Percentiles rank a stretch among this genome's conserved stretches.
phyloP scores from a whole-genome alignment of 2,888 invertebrate species.

The Belgica antarctica region DNA sequence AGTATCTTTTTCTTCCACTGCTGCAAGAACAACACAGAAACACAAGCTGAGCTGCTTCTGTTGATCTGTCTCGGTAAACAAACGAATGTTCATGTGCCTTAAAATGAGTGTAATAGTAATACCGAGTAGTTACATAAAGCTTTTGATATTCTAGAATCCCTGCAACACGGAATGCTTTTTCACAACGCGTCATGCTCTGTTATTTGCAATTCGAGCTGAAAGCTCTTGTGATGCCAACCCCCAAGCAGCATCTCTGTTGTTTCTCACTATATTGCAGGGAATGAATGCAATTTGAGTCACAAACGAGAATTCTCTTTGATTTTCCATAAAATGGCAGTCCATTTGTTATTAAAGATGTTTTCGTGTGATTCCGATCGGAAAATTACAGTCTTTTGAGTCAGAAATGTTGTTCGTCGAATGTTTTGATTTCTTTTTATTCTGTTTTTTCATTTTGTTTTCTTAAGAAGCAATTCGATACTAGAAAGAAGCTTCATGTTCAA shows the following conservation, averaged over 20 bases:
- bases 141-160: conserved; percentile 26
- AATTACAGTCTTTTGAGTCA: conserved; percentile 25
- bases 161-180: background rate
- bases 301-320: conserved; percentile 31
- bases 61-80: conserved; percentile 10
- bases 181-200: conserved; percentile 6
- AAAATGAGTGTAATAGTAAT: conserved; percentile 19
- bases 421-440: conserved; percentile 4
- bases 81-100: conserved; percentile 20
- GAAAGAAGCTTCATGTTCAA: background rate
- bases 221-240: background rate
- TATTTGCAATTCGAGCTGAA: conserved; percentile 1
- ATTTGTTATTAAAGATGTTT: conserved; percentile 40
- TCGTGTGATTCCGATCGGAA: conserved; percentile 29
- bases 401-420: background rate
- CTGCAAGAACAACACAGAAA: too few species aligned
- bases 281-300: conserved; percentile 43
- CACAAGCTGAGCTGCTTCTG: background rate
- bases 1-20: too few species aligned
- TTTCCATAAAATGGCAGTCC: conserved; percentile 17
- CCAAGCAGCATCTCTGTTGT: too few species aligned
- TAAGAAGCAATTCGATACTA: conserved; percentile 16
- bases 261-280: too few species aligned
- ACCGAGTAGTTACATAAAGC: conserved; percentile 22
- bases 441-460: background rate